Conservation (phyloP, 2,888 invertebrate species). For the Leptinotarsa juncta region DNA sequence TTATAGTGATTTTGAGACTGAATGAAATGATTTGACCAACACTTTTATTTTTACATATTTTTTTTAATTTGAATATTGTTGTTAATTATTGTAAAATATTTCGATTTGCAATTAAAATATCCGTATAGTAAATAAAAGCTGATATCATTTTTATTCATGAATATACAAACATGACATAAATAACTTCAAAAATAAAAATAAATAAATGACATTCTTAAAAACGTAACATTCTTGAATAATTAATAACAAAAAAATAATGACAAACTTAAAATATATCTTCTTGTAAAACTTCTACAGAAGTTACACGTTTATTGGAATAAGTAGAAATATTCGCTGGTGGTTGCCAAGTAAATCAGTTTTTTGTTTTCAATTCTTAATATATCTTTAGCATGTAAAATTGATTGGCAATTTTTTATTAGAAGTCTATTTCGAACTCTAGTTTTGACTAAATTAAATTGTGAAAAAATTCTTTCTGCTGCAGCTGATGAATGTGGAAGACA, state of each 20-base stretch:
- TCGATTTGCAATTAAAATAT: no score
- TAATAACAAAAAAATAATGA: conserved; percentile 20
- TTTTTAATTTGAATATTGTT: no score
- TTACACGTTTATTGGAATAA: conserved; percentile 21
- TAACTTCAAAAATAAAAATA: no score
- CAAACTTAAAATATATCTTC: conserved; percentile 6
- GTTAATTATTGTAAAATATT: no score
- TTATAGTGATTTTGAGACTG: no score
- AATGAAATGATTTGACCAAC: no score
- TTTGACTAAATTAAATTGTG: conserved; percentile 16
- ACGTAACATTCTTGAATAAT: conserved; percentile 14
- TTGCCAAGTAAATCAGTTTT: conserved; percentile 22
- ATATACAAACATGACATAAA: no score
- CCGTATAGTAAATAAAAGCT: no score
- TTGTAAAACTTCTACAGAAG: neutral
- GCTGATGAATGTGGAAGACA: conserved; percentile 3
- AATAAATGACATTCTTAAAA: conserved; percentile 13
- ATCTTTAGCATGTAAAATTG: conserved; percentile 22
- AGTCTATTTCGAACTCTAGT: conserved; percentile 18
- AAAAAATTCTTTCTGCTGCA: no score
- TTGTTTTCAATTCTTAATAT: conserved; percentile 21
- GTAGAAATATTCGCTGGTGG: conserved; percentile 16
- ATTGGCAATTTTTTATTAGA: conserved; percentile 18
- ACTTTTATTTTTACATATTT: no score
- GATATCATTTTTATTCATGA: no score